Base-by-base conservation (phyloP, 2,888 invertebrate genomes). In the Lasioglossum pauxillum region DNA sequence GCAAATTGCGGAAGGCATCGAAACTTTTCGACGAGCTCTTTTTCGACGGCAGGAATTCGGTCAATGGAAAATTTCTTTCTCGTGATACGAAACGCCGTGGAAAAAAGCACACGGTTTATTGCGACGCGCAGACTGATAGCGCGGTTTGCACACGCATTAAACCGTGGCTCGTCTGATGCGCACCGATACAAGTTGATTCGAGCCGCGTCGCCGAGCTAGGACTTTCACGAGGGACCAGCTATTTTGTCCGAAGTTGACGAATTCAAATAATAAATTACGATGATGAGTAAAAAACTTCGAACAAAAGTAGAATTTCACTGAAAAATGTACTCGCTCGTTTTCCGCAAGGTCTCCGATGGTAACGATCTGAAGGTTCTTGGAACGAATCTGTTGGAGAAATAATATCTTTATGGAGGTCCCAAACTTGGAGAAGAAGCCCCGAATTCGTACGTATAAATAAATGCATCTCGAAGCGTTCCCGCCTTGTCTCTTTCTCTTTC, bases 81-180 rank as follows among this genome's bases (percentile, higher is more conserved):
- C 85, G 80, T 72, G 80, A 69, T 71, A 87, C 80, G 76, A 87
- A 85, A 82, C 81, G 85, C 38, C 23, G 53, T 53, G 69, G n/a
- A 19, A n/a, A 64, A 19, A 69, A 69, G 31, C 38, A 31, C 19
- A 31, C 69, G 35, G 27, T 60, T 60, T 60, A 60, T 60, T 60
- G 60, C 60, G 27, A 60, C 27, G 16, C 60, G 71, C 79, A 79
- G 71, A 60, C 78, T 72, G 89, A 89, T 90, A 86, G 86, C 46
- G 71, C 78, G 75, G 88, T 87, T 90, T 84, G 83, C 86, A 57
- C 79, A 81, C 83, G 89, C 84, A 85, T 89, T 89, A 87, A 90
- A 69, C 23, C 69, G 69, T 69, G 69, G 67, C 87, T 82, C 86
- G 85, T 74, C 75, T 76, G 80, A 79, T 38, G 46, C 64, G 64